These are phyloP conservation scores for Lepus americanus DNA, from an alignment of 2,113 vertebrate species.

Conservation along the genomic window DNA sequence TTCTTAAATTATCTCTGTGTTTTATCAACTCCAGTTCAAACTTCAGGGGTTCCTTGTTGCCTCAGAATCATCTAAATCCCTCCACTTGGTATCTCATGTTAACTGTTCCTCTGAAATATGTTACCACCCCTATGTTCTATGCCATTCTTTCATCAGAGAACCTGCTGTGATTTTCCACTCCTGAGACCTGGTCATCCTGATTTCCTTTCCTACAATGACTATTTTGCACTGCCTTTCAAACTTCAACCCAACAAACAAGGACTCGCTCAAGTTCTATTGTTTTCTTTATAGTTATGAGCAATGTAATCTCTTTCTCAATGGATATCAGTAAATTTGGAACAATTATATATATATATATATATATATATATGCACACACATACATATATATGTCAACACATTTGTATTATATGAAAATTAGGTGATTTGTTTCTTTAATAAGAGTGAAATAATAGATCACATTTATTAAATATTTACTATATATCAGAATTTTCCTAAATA, in stretches of 20 bases:
- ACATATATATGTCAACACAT: not conserved
- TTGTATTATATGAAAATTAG: not conserved
- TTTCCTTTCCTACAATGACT: not conserved
- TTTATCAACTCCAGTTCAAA: not conserved
- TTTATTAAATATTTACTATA: not conserved
- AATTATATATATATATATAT: not conserved
- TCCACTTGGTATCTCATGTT: not conserved
- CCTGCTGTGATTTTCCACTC: not conserved
- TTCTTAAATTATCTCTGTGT: not conserved
- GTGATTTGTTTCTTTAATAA: slow-evolving; percentile 17
- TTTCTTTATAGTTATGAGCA: not conserved
- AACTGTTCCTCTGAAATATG: not conserved
- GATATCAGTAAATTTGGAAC: not conserved
- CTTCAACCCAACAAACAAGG: not conserved
- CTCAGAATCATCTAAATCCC: not conserved
- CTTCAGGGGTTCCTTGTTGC: not conserved
- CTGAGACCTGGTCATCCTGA: not conserved
- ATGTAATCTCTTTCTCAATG: not conserved
- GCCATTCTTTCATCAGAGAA: not conserved
- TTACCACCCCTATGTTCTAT: not conserved
- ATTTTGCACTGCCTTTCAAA: not conserved
- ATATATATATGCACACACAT: too few species aligned
- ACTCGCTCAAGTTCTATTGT: not conserved
- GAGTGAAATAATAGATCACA: not conserved
- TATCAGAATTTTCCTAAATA: not conserved